Base-by-base conservation (phyloP, 2,888 invertebrate species). In the Diplolepis rosae region DNA sequence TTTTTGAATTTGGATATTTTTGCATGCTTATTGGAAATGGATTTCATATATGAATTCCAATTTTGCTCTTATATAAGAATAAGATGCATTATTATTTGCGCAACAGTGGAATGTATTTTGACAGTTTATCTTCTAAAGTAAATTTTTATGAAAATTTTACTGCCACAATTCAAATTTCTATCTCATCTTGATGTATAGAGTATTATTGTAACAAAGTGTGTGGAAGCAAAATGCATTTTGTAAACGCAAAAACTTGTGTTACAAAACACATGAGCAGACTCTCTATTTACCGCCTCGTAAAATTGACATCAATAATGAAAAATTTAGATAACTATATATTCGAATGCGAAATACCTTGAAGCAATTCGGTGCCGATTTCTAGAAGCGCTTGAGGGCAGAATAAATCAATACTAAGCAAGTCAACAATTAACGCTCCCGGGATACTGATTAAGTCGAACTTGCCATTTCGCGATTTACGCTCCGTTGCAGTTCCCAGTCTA, bases 341-440 rank as follows among this genome's bases (percentile, higher is more conserved):
- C 30, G 54, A 54, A 54, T 54, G 4, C 32, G 32, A 32, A 54
- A 54, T 32, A 54, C 18, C 54, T 32, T 32, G 54, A 54, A 54
- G 54, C 54, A 54, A 30, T 32, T 32, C 32, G 11, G 15, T 32
- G 54, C 15, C 15, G 15, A 54, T 32, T 54, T 32, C 54, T 54
- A 28, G 15, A 5, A 54, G 30, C 11, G 54, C 18, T 32, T 5
- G 30, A 54, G 54, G 54, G 54, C 32, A 30, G 54, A 54, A 54
- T 54, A 54, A 54, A 54, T 54, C 54, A 54, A 54, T 54, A 54
- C 30, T 28, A 52, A 28, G 22, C 48, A 48, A 48, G 22, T 48
- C 52, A 52, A 28, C 52, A 28, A 18, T 52, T n/a, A n/a, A n/a
- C n/a, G 1, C 28, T 52, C 28, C 15, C 18, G 48, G 48, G 22